Conservation (phyloP, 2,888 invertebrate genomes). For the Coenonympha glycerion region DNA sequence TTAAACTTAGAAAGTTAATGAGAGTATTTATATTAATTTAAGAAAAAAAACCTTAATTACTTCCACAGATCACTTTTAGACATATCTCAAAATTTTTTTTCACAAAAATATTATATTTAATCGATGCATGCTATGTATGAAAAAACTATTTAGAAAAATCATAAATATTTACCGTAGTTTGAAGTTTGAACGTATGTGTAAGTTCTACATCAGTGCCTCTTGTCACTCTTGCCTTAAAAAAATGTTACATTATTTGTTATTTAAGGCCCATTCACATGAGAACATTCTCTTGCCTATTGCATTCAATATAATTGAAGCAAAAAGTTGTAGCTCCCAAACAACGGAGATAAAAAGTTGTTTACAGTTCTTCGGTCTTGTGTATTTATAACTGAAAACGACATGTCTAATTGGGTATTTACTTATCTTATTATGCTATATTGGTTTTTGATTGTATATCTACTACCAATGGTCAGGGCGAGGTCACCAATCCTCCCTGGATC, state of each 20-base stretch:
- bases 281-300: neutral
- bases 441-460: no score
- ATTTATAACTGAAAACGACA: no score
- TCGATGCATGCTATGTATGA: neutral
- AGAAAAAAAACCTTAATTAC: neutral
- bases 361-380: no score
- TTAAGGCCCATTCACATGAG: neutral
- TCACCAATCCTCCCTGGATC: no score
- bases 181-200: slow-evolving; percentile 13
- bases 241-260: slow-evolving; percentile 19
- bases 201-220: slow-evolving; percentile 43
- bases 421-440: no score
- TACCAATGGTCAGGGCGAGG: no score
- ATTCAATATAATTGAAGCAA: no score
- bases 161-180: slow-evolving; percentile 8
- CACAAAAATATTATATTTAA: neutral
- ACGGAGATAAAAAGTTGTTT: no score
- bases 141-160: neutral
- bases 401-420: no score
- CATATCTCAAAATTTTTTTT: neutral
- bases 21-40: slow-evolving; percentile 1
- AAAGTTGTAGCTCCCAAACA: no score
- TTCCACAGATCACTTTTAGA: neutral
- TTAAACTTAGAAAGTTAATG: neutral
- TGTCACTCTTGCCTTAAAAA: slow-evolving; percentile 53